Evolutionary conservation across 2,888 invertebrate genomes (phyloP), one percentile per base, ranked within the genome.

Genomic region (Bhutanitis thaidina): DNA sequence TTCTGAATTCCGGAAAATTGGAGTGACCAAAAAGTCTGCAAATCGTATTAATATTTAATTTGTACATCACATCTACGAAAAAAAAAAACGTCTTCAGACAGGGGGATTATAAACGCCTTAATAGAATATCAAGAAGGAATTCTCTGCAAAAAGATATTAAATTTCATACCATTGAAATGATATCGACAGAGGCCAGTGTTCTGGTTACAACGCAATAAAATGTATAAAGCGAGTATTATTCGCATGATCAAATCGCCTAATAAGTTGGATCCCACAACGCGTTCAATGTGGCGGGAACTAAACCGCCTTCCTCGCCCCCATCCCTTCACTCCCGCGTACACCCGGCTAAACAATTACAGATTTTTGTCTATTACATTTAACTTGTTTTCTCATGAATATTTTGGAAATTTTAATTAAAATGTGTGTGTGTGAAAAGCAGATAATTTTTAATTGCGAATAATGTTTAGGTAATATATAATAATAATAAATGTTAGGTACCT

Each of bases 161-260:
- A 67, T 67, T 67, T 66, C 60, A 53, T 63, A 74, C 67, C 69
- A 67, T 65, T 74, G 56, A 65, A 71, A 69, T 67, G 67, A 72
- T 78, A 81, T 77, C 74, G 72, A 68, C 64, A 67, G 67, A 69
- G 72, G 68, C 71, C 81, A 77, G 80, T 79, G 75, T 74, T 65
- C 59, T 55, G 54, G 53, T 49, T 36, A 41, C 43, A 65, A 71
- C 78, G 80, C 82, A 86, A 86, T 86, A 87, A 86, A 86, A 85
- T 79, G 80, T 85, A 82, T 82, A 80, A 81, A 82, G 75, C 80
- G 82, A 68, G 80, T 79, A 80, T 87, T 84, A 82, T 77, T 80
- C 88, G 88, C 86, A 79, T 85, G 87, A 86, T 84, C 83, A 80
- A 74, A 80, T 84, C 80, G 74, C 85, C 83, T 88, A 88, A 88